Evolutionary conservation across 2,888 invertebrate species (phyloP).

Genomic region (Leptinotarsa haldemani): DNA sequence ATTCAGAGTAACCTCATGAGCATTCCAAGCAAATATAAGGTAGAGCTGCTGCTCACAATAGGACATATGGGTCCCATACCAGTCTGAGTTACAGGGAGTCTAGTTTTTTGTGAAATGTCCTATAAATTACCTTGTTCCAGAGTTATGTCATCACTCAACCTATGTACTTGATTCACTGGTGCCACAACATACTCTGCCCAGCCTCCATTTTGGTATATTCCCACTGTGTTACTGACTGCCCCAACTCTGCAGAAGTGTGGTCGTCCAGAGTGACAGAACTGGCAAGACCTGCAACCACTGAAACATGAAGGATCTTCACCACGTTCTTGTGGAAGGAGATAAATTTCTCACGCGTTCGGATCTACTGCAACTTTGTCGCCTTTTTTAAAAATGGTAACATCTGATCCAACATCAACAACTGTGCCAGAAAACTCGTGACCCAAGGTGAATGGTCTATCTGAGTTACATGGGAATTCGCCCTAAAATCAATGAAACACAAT

Average conservation of each 20-base stretch:
- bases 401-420: constrained; percentile 70
- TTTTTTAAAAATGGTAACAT: constrained; percentile 69
- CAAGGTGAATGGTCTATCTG: constrained; percentile 68
- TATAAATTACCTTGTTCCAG: constrained; percentile 69
- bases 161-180: constrained; percentile 73
- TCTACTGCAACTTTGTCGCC: constrained; percentile 78
- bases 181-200: constrained; percentile 76
- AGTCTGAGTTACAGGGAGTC: no score
- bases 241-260: constrained; percentile 75
- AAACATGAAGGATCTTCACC: not conserved
- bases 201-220: constrained; percentile 75
- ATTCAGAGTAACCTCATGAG: no score
- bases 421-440: constrained; percentile 79
- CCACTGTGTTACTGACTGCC: constrained; percentile 72
- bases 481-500: constrained; percentile 54
- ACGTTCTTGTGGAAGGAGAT: not conserved
- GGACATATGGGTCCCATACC: no score
- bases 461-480: constrained; percentile 76
- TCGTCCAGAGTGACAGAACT: constrained; percentile 72
- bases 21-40: no score
- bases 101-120: not conserved
- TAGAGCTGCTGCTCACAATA: no score
- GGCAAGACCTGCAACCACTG: constrained; percentile 73
- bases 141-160: constrained; percentile 70
- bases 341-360: constrained; percentile 71